These are phyloP conservation scores for Pogonocherus hispidulus DNA, from an alignment of 2,888 invertebrate species.

Conservation along the genomic window DNA sequence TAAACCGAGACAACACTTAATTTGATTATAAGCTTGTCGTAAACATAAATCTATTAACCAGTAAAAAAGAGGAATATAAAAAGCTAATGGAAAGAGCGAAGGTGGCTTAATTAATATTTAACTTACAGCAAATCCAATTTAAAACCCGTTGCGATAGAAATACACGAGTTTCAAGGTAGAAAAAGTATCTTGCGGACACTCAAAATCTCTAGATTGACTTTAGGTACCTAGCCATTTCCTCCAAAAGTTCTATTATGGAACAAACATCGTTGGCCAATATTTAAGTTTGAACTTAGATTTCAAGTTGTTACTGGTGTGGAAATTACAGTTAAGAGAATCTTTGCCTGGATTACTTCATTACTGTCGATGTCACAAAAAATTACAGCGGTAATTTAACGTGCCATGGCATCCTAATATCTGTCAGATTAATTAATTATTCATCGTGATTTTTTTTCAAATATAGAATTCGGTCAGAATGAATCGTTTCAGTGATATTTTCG, in stretches of 20 bases:
- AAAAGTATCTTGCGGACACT: slow-evolving; percentile 3
- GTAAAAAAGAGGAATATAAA: neutral
- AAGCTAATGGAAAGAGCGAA: slow-evolving; percentile 15
- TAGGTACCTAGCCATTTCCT: neutral
- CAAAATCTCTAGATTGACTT: neutral
- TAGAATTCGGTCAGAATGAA: no score
- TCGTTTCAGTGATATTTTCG: no score
- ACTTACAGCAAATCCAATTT: slow-evolving; percentile 18
- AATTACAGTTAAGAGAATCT: no score
- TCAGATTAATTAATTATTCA: no score
- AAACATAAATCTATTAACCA: slow-evolving; percentile 3
- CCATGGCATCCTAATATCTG: no score
- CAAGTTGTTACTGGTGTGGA: no score
- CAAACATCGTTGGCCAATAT: neutral
- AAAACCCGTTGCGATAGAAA: slow-evolving; percentile 1
- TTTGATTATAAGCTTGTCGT: neutral
- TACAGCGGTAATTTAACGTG: no score
- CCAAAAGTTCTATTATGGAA: neutral
- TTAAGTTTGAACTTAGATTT: neutral
- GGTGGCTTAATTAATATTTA: slow-evolving; percentile 19
- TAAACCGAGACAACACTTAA: neutral
- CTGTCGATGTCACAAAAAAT: no score
- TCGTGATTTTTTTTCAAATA: no score
- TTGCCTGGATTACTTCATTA: no score
- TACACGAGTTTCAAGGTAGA: neutral